Percentiles rank a stretch among this genome's conserved stretches.
Conservation (phyloP, 2,113 vertebrate species). For the Irena cyanogastra region DNA sequence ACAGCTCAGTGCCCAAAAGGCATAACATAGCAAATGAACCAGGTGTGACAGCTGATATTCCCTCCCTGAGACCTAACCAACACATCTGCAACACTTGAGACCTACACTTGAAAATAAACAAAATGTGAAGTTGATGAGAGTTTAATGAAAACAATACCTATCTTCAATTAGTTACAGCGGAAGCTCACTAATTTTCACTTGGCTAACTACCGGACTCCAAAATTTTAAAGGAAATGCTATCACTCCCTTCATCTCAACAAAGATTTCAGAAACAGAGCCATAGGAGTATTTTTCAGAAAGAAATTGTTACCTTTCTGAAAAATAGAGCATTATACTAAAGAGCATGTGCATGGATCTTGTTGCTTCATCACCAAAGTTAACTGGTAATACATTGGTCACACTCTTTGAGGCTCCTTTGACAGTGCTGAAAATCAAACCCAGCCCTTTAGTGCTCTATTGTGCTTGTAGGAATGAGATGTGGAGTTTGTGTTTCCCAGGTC, state of each 20-base stretch:
- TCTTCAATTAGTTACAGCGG: conserved; percentile 1
- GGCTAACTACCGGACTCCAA: not conserved
- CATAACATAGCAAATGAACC: not conserved
- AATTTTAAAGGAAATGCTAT: not conserved
- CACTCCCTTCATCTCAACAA: not conserved
- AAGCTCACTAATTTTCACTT: conserved; percentile 15
- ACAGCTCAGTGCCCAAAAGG: not conserved
- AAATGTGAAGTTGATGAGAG: conserved; percentile 11
- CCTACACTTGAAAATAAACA: conserved; percentile 12
- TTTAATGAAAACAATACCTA: conserved; percentile 41
- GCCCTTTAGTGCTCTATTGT: not conserved
- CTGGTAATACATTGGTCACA: not conserved
- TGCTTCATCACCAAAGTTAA: not conserved
- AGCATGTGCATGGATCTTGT: not conserved
- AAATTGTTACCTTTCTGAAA: not conserved
- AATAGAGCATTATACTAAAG: not conserved
- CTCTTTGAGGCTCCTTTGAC: not conserved
- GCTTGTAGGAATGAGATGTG: not conserved
- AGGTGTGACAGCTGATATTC: not conserved
- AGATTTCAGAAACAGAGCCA: not conserved
- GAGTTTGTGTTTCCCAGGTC: not conserved
- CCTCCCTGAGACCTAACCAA: not conserved
- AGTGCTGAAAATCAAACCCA: not conserved
- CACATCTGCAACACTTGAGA: not conserved
- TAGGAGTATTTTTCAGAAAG: not conserved